Conservation (phyloP, 2,113 vertebrate species). For the Furnarius figulus region DNA sequence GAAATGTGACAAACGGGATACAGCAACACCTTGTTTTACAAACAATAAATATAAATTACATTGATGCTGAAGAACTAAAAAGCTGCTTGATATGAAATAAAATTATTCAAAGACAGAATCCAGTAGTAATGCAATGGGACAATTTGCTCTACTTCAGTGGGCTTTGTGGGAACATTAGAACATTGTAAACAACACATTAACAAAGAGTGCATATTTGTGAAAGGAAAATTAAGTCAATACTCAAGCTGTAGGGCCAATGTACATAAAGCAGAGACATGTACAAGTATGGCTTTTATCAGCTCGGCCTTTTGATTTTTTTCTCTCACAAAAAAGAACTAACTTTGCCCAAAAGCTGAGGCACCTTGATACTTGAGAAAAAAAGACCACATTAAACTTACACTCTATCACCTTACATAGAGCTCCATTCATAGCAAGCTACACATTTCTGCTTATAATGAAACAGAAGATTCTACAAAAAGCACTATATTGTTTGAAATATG, state of each 20-base stretch:
- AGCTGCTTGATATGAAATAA: conserved; percentile 57
- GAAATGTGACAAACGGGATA: conserved; percentile 61
- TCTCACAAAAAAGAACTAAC: background rate
- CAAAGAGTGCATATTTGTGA: background rate
- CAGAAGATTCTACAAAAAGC: background rate
- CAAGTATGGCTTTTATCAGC: background rate
- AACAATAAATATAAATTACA: conserved; percentile 59
- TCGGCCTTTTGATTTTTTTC: background rate
- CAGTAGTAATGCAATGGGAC: conserved; percentile 48
- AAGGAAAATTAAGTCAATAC: conserved; percentile 20
- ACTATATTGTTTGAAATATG: background rate
- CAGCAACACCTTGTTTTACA: conserved; percentile 59
- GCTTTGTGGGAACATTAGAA: conserved; percentile 8
- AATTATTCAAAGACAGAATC: conserved; percentile 52
- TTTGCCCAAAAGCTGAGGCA: background rate
- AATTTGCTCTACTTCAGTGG: background rate
- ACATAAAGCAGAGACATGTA: background rate
- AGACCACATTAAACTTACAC: background rate
- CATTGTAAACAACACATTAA: conserved; percentile 15
- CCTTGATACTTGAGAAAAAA: background rate
- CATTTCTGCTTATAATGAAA: background rate
- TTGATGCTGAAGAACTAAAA: conserved; percentile 15
- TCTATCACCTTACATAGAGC: background rate
- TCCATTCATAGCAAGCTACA: background rate
- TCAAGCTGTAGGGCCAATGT: background rate